Evolutionary conservation across 2,888 invertebrate species (phyloP).

Genomic region (Nephrotoma appendiculata): DNA sequence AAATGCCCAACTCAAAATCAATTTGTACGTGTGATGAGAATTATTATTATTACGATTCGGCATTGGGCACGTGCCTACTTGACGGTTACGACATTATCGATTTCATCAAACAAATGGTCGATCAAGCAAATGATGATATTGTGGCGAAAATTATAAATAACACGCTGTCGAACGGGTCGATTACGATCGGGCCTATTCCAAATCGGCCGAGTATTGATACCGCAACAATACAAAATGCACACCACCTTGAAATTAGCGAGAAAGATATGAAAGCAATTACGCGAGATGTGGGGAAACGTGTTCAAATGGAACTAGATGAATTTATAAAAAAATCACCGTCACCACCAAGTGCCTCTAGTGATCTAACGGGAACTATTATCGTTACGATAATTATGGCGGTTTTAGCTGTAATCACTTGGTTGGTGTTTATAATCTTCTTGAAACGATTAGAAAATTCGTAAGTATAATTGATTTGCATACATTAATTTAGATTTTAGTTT

Average conservation of each 20-base stretch:
- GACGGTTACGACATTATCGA: background rate
- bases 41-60: background rate
- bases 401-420: background rate
- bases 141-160: background rate
- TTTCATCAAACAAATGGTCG: background rate
- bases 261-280: background rate
- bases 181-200: background rate
- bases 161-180: background rate
- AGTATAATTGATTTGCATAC: background rate
- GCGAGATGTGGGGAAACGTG: background rate
- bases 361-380: background rate
- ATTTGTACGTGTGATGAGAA: background rate
- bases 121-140: background rate
- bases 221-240: background rate
- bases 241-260: background rate
- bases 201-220: background rate
- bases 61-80: background rate
- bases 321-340: background rate
- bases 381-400: background rate
- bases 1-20: background rate
- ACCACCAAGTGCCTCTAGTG: background rate
- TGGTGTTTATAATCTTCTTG: background rate
- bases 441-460: constrained; percentile 2
- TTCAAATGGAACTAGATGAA: background rate
- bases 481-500: no score